Percentiles rank a stretch among this genome's conserved stretches.
Conservation (phyloP, 2,113 vertebrate genomes). For the Oryctolagus cuniculus region DNA sequence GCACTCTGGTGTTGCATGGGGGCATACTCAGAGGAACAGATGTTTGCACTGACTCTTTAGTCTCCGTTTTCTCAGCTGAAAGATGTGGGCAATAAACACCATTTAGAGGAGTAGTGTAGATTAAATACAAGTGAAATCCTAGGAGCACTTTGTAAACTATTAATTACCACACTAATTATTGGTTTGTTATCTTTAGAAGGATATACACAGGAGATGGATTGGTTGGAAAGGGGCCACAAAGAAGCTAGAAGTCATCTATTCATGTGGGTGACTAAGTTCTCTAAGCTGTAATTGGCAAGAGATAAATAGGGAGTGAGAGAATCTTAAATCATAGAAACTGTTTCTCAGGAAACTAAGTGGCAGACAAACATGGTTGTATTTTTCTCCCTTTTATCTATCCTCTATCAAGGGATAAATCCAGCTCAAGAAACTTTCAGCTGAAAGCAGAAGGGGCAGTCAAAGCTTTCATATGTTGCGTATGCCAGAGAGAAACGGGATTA, state of each 20-base stretch:
- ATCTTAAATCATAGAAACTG: slow-evolving; percentile 5
- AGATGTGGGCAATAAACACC: not conserved
- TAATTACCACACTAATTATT: slow-evolving; percentile 1
- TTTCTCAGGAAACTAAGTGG: slow-evolving; percentile 4
- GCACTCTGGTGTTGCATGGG: not conserved
- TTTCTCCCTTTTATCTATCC: slow-evolving; percentile 4
- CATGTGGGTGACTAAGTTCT: not conserved
- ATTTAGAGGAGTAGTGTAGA: not conserved
- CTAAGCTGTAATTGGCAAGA: not conserved
- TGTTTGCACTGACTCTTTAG: not conserved
- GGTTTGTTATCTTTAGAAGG: slow-evolving; percentile 35
- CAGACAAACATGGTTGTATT: not conserved
- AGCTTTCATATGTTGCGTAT: not conserved
- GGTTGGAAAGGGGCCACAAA: slow-evolving; percentile 16
- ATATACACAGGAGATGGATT: not conserved
- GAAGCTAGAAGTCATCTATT: not conserved
- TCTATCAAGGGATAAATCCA: not conserved
- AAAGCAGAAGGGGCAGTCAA: not conserved
- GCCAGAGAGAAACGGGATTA: not conserved
- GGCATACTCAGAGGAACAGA: not conserved
- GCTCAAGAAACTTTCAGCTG: not conserved
- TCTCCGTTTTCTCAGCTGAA: not conserved
- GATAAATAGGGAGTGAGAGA: not conserved
- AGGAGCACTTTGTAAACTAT: not conserved
- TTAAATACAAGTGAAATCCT: slow-evolving; percentile 2